These are phyloP conservation scores for Platycnemis pennipes DNA, from an alignment of 2,888 invertebrate species.

Conservation along the genomic window DNA sequence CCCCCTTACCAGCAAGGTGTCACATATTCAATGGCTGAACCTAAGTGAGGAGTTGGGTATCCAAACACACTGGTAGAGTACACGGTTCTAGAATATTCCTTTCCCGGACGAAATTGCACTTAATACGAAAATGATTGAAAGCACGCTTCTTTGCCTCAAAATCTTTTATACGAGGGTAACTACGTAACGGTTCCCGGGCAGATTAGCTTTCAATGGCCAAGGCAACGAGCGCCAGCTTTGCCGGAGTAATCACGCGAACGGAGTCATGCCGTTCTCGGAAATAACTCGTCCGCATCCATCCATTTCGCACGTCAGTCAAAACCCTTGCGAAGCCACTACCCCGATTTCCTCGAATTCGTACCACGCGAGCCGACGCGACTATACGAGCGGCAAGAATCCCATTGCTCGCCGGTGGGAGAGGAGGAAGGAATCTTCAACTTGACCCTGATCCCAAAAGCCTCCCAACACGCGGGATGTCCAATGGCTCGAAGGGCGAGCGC, in stretches of 20 bases:
- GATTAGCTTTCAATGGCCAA: background rate
- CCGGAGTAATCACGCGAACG: background rate
- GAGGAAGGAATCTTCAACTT: slow-evolving; percentile 7
- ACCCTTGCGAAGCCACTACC: background rate
- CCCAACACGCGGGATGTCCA: background rate
- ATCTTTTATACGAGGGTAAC: background rate
- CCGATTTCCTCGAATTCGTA: background rate
- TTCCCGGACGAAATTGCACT: background rate
- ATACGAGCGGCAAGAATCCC: background rate
- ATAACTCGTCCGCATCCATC: slow-evolving; percentile 7
- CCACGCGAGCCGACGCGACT: background rate
- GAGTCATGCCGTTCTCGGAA: slow-evolving; percentile 1
- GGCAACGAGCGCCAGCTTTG: background rate
- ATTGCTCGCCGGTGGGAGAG: background rate
- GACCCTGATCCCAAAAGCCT: slow-evolving; percentile 18
- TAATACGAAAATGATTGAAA: slow-evolving; percentile 9
- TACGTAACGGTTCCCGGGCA: background rate
- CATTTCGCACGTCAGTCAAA: slow-evolving; percentile 9
- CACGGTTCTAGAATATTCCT: background rate
- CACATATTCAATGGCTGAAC: background rate
- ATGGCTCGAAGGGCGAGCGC: background rate
- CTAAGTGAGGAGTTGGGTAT: background rate
- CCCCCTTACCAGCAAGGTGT: background rate
- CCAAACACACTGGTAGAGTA: background rate
- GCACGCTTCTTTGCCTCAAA: background rate